Conservation (phyloP, 2,113 vertebrate genomes). For the Heterotis niloticus region DNA sequence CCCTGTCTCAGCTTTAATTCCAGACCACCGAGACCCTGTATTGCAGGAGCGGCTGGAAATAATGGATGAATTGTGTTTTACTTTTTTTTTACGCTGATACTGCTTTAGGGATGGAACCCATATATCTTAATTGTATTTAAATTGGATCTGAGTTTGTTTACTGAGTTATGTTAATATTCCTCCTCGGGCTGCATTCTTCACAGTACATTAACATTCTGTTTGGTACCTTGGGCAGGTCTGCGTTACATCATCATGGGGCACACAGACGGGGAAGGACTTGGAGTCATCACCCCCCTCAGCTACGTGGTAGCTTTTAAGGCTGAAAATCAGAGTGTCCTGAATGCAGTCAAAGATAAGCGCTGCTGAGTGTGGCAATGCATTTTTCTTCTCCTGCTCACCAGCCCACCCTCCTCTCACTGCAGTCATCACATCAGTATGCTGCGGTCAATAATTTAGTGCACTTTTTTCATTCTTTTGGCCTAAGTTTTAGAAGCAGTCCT, state of each 20-base stretch:
- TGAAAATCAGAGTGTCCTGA: constrained; percentile 76
- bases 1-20: too few relatives aligned
- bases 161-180: too few relatives aligned
- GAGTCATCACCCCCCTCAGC: constrained; percentile 68
- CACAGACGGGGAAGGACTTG: constrained; percentile 71
- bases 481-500: neutral
- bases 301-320: constrained; percentile 78
- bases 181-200: too few relatives aligned
- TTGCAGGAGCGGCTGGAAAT: too few relatives aligned
- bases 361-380: constrained; percentile 52
- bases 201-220: neutral
- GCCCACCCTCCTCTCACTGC: neutral
- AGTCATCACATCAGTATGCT: neutral
- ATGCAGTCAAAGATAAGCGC: constrained; percentile 66
- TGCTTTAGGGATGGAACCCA: neutral
- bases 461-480: neutral
- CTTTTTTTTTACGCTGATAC: neutral
- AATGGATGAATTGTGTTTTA: neutral
- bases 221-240: constrained; percentile 57
- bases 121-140: too few relatives aligned
- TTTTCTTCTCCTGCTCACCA: neutral
- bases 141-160: too few relatives aligned
- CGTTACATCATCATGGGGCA: constrained; percentile 85
- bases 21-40: too few relatives aligned
- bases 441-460: neutral